Conservation (phyloP, 2,888 invertebrate genomes). For the Plusia festucae region DNA sequence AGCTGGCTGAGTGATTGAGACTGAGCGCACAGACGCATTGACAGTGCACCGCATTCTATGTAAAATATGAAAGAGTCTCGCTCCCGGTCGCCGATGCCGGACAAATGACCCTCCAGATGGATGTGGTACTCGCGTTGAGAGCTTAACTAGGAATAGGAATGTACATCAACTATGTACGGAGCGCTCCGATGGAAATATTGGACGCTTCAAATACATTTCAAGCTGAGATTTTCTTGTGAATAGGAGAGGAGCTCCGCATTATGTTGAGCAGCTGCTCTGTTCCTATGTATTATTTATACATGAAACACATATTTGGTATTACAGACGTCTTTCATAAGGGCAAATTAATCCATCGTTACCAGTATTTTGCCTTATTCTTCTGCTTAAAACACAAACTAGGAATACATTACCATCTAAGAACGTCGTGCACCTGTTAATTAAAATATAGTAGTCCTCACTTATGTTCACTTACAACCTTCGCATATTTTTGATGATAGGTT, state of each 20-base stretch:
- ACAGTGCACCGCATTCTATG: constrained; percentile 86
- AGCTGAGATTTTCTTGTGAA: constrained; percentile 21
- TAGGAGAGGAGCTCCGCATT: constrained; percentile 4
- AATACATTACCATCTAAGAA: background rate
- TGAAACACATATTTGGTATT: background rate
- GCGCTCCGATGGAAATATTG: constrained; percentile 35
- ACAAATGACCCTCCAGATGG: constrained; percentile 67
- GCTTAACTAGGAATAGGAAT: constrained; percentile 55
- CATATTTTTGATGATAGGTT: background rate
- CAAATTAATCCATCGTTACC: background rate
- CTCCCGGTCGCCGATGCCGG: constrained; percentile 64
- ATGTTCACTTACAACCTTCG: too few relatives aligned
- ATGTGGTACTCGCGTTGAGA: constrained; percentile 70
- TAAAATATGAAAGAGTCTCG: constrained; percentile 85
- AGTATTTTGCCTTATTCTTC: too few relatives aligned
- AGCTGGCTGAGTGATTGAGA: constrained; percentile 83
- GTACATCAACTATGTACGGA: constrained; percentile 41
- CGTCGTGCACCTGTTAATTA: background rate
- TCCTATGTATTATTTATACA: constrained; percentile 5
- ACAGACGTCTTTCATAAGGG: background rate
- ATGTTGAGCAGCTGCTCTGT: constrained; percentile 2
- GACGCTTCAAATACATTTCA: constrained; percentile 28
- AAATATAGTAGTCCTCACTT: too few relatives aligned
- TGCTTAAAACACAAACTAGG: too few relatives aligned
- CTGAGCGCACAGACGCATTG: constrained; percentile 77